These are phyloP conservation scores for Diarsia mendica DNA, from an alignment of 2,888 invertebrate genomes.

Conservation along the genomic window DNA sequence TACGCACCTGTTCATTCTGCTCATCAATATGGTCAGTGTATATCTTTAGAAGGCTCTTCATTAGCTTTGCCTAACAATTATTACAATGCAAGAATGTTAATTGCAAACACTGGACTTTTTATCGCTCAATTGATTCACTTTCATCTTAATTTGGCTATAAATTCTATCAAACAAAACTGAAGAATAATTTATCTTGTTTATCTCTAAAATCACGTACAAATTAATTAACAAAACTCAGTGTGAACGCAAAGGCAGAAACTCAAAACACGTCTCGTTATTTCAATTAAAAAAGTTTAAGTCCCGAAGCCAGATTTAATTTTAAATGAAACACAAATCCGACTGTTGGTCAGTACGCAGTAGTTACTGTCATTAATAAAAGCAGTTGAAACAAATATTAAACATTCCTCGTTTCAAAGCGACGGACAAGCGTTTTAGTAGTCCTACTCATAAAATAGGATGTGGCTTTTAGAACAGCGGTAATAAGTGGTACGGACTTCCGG, in stretches of 20 bases:
- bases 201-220: background rate
- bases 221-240: background rate
- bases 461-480: conserved; percentile 44
- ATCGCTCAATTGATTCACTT: background rate
- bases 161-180: background rate
- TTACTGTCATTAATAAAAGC: conserved; percentile 68
- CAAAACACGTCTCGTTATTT: conserved; percentile 31
- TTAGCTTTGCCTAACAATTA: background rate
- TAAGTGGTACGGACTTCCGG: background rate
- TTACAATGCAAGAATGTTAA: background rate
- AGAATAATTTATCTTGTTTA: background rate
- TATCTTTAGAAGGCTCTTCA: background rate
- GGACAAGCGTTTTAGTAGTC: conserved; percentile 50
- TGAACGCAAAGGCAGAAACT: background rate
- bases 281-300: conserved; percentile 53
- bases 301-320: conserved; percentile 52
- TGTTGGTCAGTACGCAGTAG: conserved; percentile 29
- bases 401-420: conserved; percentile 69
- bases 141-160: background rate
- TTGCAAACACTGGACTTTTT: background rate
- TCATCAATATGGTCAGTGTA: too few species aligned
- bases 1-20: too few species aligned
- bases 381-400: conserved; percentile 73
- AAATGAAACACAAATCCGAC: conserved; percentile 63
- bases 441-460: conserved; percentile 39